Conservation (phyloP, 2,888 invertebrate species). For the Muschampia plurimacula region DNA sequence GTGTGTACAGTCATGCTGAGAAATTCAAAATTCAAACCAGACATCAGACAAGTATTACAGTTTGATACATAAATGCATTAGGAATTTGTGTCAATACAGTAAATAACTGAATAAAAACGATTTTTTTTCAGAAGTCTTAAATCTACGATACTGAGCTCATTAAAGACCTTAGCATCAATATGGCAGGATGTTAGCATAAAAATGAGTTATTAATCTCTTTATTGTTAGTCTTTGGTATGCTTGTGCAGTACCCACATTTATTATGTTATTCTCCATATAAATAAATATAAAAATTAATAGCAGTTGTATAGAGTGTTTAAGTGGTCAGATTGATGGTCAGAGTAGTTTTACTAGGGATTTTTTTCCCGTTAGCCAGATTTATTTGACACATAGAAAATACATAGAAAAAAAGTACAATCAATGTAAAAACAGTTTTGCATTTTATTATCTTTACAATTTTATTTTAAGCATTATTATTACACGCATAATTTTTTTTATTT, state of each 20-base stretch:
- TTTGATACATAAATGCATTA: constrained; percentile 24
- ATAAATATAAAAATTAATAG: constrained; percentile 5
- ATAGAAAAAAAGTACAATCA: too few relatives aligned
- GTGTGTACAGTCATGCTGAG: background rate
- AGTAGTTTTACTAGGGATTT: too few relatives aligned
- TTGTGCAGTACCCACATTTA: constrained; percentile 40
- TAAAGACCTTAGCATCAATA: constrained; percentile 28
- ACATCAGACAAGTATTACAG: constrained; percentile 8
- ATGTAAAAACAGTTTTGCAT: too few relatives aligned
- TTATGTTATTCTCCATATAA: background rate
- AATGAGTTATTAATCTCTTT: constrained; percentile 24
- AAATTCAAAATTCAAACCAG: background rate
- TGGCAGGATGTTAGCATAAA: constrained; percentile 27
- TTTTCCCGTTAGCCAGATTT: too few relatives aligned
- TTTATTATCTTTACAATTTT: too few relatives aligned
- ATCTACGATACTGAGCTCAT: constrained; percentile 21
- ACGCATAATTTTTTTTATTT: too few relatives aligned
- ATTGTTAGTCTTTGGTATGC: constrained; percentile 47
- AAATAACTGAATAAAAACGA: constrained; percentile 9
- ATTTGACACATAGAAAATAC: too few relatives aligned
- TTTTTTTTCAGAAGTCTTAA: constrained; percentile 16
- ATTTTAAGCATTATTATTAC: too few relatives aligned
- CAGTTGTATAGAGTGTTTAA: too few relatives aligned
- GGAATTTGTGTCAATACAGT: constrained; percentile 12
- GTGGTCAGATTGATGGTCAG: too few relatives aligned